phyloP scores from a whole-genome alignment of 2,113 vertebrate species.

The Psilopogon haemacephalus region DNA sequence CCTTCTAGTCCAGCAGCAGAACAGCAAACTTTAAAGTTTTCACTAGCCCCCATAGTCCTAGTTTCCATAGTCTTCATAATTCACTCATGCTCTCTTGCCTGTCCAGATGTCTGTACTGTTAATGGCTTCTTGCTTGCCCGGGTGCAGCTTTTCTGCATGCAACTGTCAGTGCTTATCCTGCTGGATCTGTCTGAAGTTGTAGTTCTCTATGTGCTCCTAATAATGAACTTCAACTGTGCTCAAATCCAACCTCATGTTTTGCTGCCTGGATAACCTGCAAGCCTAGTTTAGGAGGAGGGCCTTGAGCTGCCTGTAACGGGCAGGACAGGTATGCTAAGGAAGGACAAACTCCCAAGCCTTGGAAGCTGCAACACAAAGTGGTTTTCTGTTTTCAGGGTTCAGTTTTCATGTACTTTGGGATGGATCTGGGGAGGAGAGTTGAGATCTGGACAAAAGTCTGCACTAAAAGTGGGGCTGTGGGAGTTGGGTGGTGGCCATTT shows the following conservation, averaged over 20 bases:
- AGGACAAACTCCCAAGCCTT: background rate
- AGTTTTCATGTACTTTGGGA: accelerated
- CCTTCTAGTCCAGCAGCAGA: background rate
- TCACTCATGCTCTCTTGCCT: background rate
- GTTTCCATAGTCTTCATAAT: too few species aligned
- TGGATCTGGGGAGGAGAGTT: background rate
- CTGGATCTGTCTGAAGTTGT: background rate
- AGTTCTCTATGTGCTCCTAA: background rate
- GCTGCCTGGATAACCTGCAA: background rate
- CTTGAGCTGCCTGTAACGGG: background rate
- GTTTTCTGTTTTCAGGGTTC: accelerated
- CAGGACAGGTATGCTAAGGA: background rate
- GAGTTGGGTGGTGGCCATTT: accelerated
- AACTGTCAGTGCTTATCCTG: background rate
- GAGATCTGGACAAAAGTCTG: background rate
- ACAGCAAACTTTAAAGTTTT: background rate
- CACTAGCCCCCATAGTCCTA: too few species aligned
- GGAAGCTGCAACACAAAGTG: accelerated
- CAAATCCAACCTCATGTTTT: background rate
- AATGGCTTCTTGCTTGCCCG: background rate
- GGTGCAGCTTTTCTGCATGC: background rate
- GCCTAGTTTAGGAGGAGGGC: background rate
- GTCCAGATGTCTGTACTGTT: slow-evolving; percentile 6
- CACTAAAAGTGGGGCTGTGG: too few species aligned
- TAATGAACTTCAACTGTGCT: background rate